Evolutionary conservation across 2,113 vertebrate genomes (phyloP), one percentile per base, ranked within the genome.

Genomic region (Romanogobio albipinnatus): DNA sequence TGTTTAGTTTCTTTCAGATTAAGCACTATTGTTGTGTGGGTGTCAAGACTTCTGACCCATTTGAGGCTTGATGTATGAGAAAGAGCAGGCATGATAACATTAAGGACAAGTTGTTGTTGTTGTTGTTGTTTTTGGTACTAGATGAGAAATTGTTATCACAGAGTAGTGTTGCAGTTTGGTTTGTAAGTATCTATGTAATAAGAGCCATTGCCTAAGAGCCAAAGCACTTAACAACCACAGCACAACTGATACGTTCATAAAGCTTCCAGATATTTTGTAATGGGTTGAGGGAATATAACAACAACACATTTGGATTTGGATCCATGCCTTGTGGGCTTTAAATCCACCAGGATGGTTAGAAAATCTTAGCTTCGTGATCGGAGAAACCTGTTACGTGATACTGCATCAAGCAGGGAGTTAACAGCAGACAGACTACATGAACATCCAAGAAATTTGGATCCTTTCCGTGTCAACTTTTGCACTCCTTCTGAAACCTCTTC

Each of bases 11-110:
- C 22, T 59, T 19, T 53, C 58, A 15, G 29, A 53, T 45, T 10
- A 66, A 39, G 7, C n/a, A 45, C n/a, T 79, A 59, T 49, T 19
- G 59, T 68, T 59, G 84, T 83, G 76, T 45, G 13, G 51, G 10
- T 49, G 45, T 82, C 68, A 64, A 29, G 84, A 88, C 82, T 83
- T 75, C 19, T 82, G 62, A 43, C 82, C 87, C 64, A 78, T 26
- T 86, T 84, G 17, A 43, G 22, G 17, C 53, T 36, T 22, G 15
- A 47, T 71, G 71, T n/a, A 24, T 36, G 3, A 36, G 4, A 56
- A 77, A 56, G 53, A 61, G 59, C 33, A 58, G 5, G 36, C 17
- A 61, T 80, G 58, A 61, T 79, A 61, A 80, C 43, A 64, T 26
- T 64, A 49, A 79, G 39, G 7, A 62, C 22, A 45, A 29, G 7